Evolutionary conservation across 2,113 vertebrate species (phyloP), one percentile per base, ranked within the genome.

Genomic region (pig (Sus scrofa)): DNA sequence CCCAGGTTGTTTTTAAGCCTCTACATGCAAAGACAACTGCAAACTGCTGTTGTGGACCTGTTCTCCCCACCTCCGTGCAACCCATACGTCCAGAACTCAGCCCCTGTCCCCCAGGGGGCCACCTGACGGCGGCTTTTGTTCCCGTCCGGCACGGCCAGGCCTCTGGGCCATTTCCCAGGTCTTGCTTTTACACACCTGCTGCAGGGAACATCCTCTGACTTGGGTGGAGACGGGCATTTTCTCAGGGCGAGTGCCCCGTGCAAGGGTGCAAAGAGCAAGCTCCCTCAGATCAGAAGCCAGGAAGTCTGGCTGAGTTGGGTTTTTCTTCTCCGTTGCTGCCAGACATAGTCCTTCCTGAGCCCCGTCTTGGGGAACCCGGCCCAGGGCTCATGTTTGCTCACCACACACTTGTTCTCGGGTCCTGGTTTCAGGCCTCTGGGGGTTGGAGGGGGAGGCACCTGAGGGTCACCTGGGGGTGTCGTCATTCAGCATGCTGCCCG

Each of bases 41-140:
- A 86, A 54, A 22, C 0, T 0, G 39, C 1, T 26, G 60, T 37
- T 34, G n/a, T 1, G 3, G 22, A 26, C 18, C 52, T 12, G 30
- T 62, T 65, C 24, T 50, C 77, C 56, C 27, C 56, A 54, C 50
- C 16, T 62, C 34, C 52, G 8, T 0, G 3, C 8, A 56, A 26
- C 18, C 1, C 15, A 0, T 2, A 13, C 63, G 63, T 56, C 62
- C 26, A 2, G 16, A 1, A 11, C 81, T 44, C 24, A 3, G 16
- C 4, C 67, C 54, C 63, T 1, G 85, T 22, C 19, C 52, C 93
- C 50, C 24, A 11, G 0, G 7, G 20, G 58, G 70, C 39, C 39
- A 44, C 71, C 4, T 3, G 10, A 9, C 37, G 50, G 32, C 52
- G 65, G 54, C 13, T 63, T 52, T 26, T 65, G 5, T 44, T 44